A percentile compares a stretch with the other conserved stretches of the same genome.
Evolutionary conservation across 2,888 invertebrate genomes (phyloP).

Genomic region (Hyposoter dolosus): DNA sequence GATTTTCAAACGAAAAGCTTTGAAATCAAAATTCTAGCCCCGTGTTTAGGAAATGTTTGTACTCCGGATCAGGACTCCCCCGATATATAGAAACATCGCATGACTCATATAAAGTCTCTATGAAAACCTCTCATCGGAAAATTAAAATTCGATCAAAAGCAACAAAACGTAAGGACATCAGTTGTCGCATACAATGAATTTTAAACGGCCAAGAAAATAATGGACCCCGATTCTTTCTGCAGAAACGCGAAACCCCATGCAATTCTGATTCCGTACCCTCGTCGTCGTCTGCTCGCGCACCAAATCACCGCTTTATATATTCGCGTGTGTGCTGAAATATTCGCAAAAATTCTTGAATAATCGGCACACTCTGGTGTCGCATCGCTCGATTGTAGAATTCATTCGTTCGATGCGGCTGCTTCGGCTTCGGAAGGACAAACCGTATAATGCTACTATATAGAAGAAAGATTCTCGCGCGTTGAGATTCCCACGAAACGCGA

Average conservation of each 20-base stretch:
- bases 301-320: slow-evolving; percentile 4
- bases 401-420: slow-evolving; percentile 50
- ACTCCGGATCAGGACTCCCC: too few relatives aligned
- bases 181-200: background rate
- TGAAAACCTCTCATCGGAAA: background rate
- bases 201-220: background rate
- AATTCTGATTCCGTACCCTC: background rate
- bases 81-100: background rate
- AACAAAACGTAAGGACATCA: background rate
- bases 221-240: background rate
- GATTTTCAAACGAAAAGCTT: too few relatives aligned
- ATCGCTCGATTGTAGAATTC: slow-evolving; percentile 62
- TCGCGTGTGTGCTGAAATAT: slow-evolving; percentile 36
- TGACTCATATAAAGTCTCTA: background rate
- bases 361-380: slow-evolving; percentile 51
- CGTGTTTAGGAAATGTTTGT: background rate
- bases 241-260: background rate
- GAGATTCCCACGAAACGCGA: slow-evolving; percentile 69
- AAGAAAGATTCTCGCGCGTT: slow-evolving; percentile 48
- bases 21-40: too few relatives aligned
- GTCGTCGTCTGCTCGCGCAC: slow-evolving; percentile 20
- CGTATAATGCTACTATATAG: slow-evolving; percentile 13
- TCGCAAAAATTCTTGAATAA: slow-evolving; percentile 65
- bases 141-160: background rate
- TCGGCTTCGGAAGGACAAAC: slow-evolving; percentile 5